Conservation (phyloP, 30 jellyfish, hydroid and myxozoan genomes). For the Catostylus mosaicus region DNA sequence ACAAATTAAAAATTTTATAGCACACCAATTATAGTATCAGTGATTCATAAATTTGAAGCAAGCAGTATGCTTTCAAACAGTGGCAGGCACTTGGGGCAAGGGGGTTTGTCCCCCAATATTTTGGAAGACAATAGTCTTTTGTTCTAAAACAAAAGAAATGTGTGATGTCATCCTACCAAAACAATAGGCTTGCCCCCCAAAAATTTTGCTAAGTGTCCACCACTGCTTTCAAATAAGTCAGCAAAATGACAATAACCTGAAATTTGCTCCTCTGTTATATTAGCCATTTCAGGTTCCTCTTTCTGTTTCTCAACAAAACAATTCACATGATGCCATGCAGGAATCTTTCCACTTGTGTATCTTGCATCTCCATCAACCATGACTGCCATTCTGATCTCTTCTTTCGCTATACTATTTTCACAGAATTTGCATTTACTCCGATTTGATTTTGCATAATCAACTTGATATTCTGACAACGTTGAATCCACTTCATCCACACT, state of each 20-base stretch:
- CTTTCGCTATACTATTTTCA: constrained; percentile 71
- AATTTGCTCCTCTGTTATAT: constrained; percentile 37
- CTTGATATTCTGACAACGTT: constrained; percentile 23
- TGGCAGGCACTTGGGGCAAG: too few species aligned
- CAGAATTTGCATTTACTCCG: constrained; percentile 91
- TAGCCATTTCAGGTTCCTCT: constrained; percentile 49
- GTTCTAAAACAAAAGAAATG: too few species aligned
- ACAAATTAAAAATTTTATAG: too few species aligned
- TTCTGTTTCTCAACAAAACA: constrained; percentile 73
- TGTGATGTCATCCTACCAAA: too few species aligned
- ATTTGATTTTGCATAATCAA: constrained; percentile 86
- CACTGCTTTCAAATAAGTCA: too few species aligned
- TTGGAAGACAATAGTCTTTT: too few species aligned
- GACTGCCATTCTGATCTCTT: constrained; percentile 69
- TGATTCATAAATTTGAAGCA: too few species aligned
- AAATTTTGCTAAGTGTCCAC: too few species aligned
- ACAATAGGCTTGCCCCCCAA: too few species aligned
- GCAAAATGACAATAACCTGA: constrained; percentile 35
- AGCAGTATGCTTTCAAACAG: too few species aligned
- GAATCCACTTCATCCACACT: constrained; percentile 49
- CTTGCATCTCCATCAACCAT: constrained; percentile 75
- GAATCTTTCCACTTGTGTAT: constrained; percentile 63
- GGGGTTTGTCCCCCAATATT: too few species aligned
- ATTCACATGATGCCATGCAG: constrained; percentile 90
- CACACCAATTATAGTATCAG: too few species aligned